phyloP scores from a whole-genome alignment of 2,113 vertebrate genomes.

The Calyptommatus sinebrachiatus region DNA sequence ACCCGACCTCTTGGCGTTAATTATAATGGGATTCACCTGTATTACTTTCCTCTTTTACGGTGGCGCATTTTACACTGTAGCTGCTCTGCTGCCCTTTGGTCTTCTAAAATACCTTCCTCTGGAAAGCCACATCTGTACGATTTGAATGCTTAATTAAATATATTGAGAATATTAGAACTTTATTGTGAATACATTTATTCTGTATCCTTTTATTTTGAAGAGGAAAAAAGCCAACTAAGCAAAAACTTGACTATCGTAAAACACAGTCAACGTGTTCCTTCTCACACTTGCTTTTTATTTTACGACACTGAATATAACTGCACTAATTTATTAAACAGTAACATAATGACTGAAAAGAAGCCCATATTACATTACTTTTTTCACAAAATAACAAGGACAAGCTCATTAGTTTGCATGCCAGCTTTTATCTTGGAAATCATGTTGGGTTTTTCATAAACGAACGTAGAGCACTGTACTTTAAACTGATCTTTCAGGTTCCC shows the following conservation, averaged over 20 bases:
- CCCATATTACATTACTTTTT: not conserved
- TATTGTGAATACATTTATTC: not conserved
- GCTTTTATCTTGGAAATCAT: not conserved
- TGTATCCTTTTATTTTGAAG: not conserved
- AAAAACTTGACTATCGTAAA: not conserved
- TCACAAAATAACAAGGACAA: constrained; percentile 9
- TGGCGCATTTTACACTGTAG: not conserved
- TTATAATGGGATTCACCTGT: too few species aligned
- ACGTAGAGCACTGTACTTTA: constrained; percentile 25
- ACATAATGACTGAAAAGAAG: not conserved
- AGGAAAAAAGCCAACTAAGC: not conserved
- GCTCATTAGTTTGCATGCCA: constrained; percentile 4
- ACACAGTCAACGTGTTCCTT: constrained; percentile 13
- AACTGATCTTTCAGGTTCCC: not conserved
- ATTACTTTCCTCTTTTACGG: not conserved
- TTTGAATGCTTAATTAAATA: not conserved
- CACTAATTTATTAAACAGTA: constrained; percentile 7
- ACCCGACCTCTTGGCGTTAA: too few species aligned
- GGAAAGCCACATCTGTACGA: not conserved
- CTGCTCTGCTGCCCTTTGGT: not conserved
- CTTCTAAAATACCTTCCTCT: not conserved
- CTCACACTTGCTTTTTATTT: constrained; percentile 19
- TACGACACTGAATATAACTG: constrained; percentile 1
- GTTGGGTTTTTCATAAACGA: not conserved
- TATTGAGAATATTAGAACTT: not conserved